Evolutionary conservation across 1,140 invertebrate species (phyloP), one percentile per base, ranked within the genome.

Genomic region (Zaprionus capensis): DNA sequence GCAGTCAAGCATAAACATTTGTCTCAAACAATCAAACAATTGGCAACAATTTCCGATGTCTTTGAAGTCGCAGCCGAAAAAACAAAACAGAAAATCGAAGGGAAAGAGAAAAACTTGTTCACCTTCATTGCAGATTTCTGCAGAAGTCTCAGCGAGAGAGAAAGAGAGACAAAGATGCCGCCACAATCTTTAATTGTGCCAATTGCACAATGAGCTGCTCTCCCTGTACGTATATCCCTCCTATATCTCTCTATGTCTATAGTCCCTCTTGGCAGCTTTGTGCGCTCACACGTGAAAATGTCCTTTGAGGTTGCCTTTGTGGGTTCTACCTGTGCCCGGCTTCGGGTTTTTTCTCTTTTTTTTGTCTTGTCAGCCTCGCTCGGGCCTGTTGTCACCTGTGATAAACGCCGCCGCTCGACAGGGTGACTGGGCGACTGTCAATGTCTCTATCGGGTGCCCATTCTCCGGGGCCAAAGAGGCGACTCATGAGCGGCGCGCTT

Each of bases 1-100:
- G 81, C 85, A 84, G 85, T 88, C 84, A 88, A 90, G 85, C 84
- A 90, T 84, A 88, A 90, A 88, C 81, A 88, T 90, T 90, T 90
- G 71, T 84, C 75, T 57, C 85, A 90, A 90, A 88, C 84, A 88
- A 88, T 90, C 81, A 84, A 88, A 88, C 84, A 87, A 83, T 83
- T 71, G 83, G 70, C 70, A 80, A 80, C 55, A 74, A 73, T 74
- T 65, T 66, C 51, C 44, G 36, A 57, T 51, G 20, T 46, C 78
- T 80, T 80, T 80, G 78, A 80, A 66, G 70, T 78, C 38, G 64
- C 34, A 41, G 57, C 24, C 62, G 15, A 4, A 12, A 38, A 76
- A 76, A 82, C 5, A 41, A 41, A 41, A 6, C 15, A 41, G 12
- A 41, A 41, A 41, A 41, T n/a, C 38, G 15, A 41, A n/a, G 15